A percentile compares a stretch with the other conserved stretches of the same genome.
phyloP scores from a whole-genome alignment of 2,888 invertebrate species.

The Lasioglossum lativentre region DNA sequence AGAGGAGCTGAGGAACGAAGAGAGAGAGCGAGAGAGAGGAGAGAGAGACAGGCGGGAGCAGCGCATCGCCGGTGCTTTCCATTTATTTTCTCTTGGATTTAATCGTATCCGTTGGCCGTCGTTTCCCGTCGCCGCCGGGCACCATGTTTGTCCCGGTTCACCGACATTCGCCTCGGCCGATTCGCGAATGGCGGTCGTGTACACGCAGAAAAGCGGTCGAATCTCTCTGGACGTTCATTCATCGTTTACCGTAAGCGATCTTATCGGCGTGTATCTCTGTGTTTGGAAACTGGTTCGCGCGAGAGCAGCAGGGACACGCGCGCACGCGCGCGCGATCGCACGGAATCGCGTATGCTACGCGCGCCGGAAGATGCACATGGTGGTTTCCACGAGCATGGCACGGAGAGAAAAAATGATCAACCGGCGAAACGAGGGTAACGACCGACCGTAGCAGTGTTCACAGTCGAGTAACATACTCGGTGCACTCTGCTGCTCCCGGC shows the following conservation, averaged over 20 bases:
- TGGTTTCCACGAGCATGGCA: conserved; percentile 25
- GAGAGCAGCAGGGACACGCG: background rate
- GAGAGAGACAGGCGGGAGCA: conserved; percentile 2
- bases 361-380: conserved; percentile 36
- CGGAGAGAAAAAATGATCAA: conserved; percentile 49
- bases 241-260: conserved; percentile 3
- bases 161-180: conserved; percentile 10
- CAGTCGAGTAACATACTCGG: conserved; percentile 30
- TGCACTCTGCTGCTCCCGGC: background rate
- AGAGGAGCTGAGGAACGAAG: background rate
- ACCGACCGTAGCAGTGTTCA: conserved; percentile 57
- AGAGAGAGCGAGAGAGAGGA: background rate
- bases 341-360: background rate
- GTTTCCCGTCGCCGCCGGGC: conserved; percentile 66
- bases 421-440: conserved; percentile 64
- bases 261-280: conserved; percentile 11
- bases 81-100: conserved; percentile 67
- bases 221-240: conserved; percentile 9
- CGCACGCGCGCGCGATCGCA: background rate
- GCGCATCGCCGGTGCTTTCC: conserved; percentile 37
- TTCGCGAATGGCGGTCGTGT: conserved; percentile 1
- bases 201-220: background rate
- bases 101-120: conserved; percentile 68
- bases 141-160: background rate
- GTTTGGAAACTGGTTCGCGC: conserved; percentile 26